phyloP scores from a whole-genome alignment of 2,888 invertebrate species.

The Ferrisia virgata region DNA sequence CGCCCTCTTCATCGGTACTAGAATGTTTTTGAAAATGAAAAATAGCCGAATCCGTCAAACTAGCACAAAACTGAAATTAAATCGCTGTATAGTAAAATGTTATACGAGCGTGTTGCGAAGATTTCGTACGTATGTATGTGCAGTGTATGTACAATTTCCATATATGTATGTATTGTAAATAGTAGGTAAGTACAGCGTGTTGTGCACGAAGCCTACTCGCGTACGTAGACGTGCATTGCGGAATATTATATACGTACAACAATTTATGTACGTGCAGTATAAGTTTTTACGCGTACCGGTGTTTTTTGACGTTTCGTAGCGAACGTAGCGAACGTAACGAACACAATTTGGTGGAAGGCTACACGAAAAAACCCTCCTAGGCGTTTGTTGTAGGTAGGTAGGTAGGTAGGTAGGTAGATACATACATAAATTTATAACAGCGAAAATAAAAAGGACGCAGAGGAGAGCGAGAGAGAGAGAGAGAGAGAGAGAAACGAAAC shows the following conservation, averaged over 20 bases:
- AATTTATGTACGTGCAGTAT: background rate
- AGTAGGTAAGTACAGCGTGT: no score
- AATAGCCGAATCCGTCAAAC: slow-evolving; percentile 13
- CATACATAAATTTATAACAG: no score
- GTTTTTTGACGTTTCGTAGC: background rate
- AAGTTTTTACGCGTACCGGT: background rate
- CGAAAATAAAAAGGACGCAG: background rate
- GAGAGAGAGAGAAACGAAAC: background rate
- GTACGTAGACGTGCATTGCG: no score
- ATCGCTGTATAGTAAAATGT: background rate
- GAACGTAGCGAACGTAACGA: no score
- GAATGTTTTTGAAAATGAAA: background rate
- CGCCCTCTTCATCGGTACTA: background rate
- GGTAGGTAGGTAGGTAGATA: no score
- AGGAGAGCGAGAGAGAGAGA: background rate
- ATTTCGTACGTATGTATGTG: no score
- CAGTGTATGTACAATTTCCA: no score
- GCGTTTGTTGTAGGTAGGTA: no score
- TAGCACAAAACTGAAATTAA: slow-evolving; percentile 3
- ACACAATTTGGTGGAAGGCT: no score
- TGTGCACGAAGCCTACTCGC: no score
- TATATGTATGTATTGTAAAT: no score
- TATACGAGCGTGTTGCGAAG: background rate
- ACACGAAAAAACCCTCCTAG: background rate
- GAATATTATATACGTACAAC: no score